phyloP scores from a whole-genome alignment of 2,113 vertebrate genomes.

The Gallinago undulata region DNA sequence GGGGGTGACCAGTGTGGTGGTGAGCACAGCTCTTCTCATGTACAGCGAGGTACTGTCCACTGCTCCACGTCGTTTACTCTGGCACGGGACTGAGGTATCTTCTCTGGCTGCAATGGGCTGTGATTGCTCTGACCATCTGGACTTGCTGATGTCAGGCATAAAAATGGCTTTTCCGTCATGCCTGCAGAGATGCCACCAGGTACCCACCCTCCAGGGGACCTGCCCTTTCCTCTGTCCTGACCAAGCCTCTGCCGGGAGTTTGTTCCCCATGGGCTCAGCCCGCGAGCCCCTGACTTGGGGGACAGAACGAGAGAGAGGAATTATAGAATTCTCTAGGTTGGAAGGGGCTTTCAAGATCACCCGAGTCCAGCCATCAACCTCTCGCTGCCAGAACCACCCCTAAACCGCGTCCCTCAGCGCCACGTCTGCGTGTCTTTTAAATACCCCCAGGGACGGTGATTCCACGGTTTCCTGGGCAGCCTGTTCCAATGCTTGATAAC shows the following conservation, averaged over 20 bases:
- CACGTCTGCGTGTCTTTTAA: not conserved
- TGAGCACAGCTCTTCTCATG: not conserved
- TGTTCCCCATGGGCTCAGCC: not conserved
- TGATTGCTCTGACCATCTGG: not conserved
- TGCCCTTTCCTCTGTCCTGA: not conserved
- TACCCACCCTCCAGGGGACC: not conserved
- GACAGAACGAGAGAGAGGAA: not conserved
- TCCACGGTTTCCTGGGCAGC: not conserved
- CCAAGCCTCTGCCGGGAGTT: not conserved
- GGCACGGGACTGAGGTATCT: not conserved
- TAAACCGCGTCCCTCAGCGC: not conserved
- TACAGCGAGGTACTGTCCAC: not conserved
- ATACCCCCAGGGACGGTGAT: not conserved
- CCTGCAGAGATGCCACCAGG: not conserved
- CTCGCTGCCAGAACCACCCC: not conserved
- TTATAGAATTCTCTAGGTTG: not conserved
- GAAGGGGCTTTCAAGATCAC: not conserved
- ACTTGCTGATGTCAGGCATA: not conserved
- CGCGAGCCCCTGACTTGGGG: fast-evolving
- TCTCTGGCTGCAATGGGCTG: not conserved
- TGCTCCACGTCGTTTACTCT: not conserved
- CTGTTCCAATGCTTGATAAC: not conserved
- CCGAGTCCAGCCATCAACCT: not conserved
- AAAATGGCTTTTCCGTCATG: not conserved
- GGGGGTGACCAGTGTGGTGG: not conserved